These are phyloP conservation scores for Cephonodes hylas DNA, from an alignment of 2,888 invertebrate genomes.

Conservation along the genomic window DNA sequence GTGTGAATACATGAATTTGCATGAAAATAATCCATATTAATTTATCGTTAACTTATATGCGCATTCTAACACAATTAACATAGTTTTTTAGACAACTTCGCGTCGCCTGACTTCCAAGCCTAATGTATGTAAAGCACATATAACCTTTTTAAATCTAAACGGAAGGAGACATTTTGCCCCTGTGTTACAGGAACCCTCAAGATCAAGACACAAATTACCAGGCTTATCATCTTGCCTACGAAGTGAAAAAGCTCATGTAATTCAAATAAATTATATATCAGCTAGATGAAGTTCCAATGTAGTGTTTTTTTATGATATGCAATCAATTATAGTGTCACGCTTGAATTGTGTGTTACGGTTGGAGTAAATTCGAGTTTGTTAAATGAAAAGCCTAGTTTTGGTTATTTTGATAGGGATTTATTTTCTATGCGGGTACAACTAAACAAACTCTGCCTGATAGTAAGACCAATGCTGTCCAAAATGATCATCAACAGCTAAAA, in stretches of 20 bases:
- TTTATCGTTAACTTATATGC: not conserved
- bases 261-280: conserved; percentile 74
- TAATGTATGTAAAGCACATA: conserved; percentile 22
- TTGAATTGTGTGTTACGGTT: conserved; percentile 11
- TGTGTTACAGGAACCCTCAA: conserved; percentile 91
- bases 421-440: too few species aligned
- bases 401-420: too few species aligned
- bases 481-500: too few species aligned
- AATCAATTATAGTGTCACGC: conserved; percentile 4
- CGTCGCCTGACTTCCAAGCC: conserved; percentile 11
- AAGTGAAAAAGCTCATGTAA: conserved; percentile 99
- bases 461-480: too few species aligned
- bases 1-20: not conserved
- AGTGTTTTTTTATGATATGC: conserved; percentile 14
- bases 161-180: conserved; percentile 81
- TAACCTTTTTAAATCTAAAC: conserved; percentile 35
- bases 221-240: conserved; percentile 99
- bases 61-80: not conserved
- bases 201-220: conserved; percentile 96
- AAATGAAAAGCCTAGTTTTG: too few species aligned
- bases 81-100: not conserved
- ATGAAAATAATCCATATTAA: not conserved
- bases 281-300: conserved; percentile 56
- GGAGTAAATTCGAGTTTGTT: not conserved
- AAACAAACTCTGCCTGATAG: too few species aligned